Percentiles rank a stretch among this genome's conserved stretches.
These are phyloP conservation scores for Anniella stebbinsi DNA, from an alignment of 2,797 vertebrate genomes.

Conservation along the genomic window DNA sequence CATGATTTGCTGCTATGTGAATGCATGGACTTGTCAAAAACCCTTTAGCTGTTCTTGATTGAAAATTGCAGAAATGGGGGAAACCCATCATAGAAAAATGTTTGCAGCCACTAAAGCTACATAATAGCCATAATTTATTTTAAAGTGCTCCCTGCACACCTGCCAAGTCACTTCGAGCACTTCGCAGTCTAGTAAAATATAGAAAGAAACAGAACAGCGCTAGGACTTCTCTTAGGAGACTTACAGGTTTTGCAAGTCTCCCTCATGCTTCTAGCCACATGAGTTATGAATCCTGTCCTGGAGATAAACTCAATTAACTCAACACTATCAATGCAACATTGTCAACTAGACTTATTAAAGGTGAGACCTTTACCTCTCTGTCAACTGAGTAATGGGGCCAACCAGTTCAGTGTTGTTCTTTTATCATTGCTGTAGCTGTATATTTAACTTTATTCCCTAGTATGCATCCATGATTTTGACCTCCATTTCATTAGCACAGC, in stretches of 20 bases:
- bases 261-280: neutral
- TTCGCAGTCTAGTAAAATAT: neutral
- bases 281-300: slow-evolving; percentile 17
- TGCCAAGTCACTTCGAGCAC: neutral
- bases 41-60: neutral
- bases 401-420: neutral
- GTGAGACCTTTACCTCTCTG: slow-evolving; percentile 16
- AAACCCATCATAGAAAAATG: neutral
- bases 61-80: neutral
- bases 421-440: neutral
- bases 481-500: too few species aligned
- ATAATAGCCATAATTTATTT: slow-evolving; percentile 19
- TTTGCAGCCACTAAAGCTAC: slow-evolving; percentile 5
- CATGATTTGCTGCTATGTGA: slow-evolving; percentile 1
- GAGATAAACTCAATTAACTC: slow-evolving; percentile 47
- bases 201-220: neutral
- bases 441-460: neutral
- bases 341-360: slow-evolving; percentile 32
- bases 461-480: too few species aligned
- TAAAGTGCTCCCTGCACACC: neutral
- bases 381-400: slow-evolving; percentile 22
- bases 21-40: neutral
- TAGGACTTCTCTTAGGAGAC: slow-evolving; percentile 12
- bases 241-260: slow-evolving; percentile 22
- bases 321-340: slow-evolving; percentile 13